Evolutionary conservation across 2,888 invertebrate species (phyloP).

Genomic region (Metopia argyrocephala): DNA sequence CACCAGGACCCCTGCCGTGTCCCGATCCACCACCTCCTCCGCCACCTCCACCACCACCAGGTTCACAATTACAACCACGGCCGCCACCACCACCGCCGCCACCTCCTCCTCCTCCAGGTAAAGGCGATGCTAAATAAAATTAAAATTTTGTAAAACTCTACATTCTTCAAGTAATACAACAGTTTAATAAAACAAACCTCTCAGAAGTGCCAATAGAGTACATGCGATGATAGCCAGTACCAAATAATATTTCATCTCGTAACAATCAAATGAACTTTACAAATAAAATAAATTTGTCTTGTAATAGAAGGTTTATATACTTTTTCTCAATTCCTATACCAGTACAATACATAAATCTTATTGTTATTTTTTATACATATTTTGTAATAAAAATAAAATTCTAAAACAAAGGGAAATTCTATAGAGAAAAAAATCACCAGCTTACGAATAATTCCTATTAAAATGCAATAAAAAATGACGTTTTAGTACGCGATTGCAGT

Average conservation of each 20-base stretch:
- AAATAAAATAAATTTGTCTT: slow-evolving; percentile 19
- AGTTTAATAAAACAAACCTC: slow-evolving; percentile 15
- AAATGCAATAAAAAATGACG: too few species aligned
- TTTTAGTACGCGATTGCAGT: too few species aligned
- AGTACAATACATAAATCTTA: too few species aligned
- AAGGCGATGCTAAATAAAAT: slow-evolving; percentile 47
- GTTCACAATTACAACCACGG: slow-evolving; percentile 67
- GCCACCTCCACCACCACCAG: slow-evolving; percentile 64
- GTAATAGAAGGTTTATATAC: slow-evolving; percentile 38
- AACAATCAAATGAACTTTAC: not conserved
- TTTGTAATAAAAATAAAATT: too few species aligned
- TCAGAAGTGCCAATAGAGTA: slow-evolving; percentile 15
- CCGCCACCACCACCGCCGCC: slow-evolving; percentile 66
- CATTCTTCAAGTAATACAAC: not conserved
- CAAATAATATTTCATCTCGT: slow-evolving; percentile 27
- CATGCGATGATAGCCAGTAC: slow-evolving; percentile 12
- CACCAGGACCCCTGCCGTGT: slow-evolving; percentile 63
- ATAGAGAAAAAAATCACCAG: too few species aligned
- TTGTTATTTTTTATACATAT: too few species aligned
- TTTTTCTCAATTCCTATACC: not conserved
- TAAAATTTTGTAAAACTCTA: too few species aligned
- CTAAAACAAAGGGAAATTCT: too few species aligned
- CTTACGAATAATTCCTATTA: too few species aligned
- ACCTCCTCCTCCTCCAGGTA: slow-evolving; percentile 65
- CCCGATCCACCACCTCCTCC: slow-evolving; percentile 66